Conservation (phyloP, 2,888 invertebrate genomes). For the Drosophila emarginata region DNA sequence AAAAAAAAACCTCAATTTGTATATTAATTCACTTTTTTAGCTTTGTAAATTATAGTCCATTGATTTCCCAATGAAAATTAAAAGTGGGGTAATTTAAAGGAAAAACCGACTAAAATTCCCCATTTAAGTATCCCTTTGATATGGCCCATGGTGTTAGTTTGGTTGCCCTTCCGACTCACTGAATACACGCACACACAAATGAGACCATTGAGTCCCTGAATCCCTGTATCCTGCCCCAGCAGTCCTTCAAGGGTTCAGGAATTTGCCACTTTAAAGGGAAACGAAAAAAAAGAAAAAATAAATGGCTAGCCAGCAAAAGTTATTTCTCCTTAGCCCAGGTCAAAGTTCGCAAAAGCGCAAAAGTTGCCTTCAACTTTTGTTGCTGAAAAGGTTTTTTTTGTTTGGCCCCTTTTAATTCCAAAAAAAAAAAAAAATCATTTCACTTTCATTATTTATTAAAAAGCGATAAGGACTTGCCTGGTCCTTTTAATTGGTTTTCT, state of each 20-base stretch:
- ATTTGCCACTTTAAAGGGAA: slow-evolving; percentile 12
- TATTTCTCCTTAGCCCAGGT: slow-evolving; percentile 35
- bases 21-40: background rate
- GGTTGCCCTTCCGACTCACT: background rate
- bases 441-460: slow-evolving; percentile 34
- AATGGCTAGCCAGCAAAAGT: slow-evolving; percentile 23
- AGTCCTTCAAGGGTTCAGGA: background rate
- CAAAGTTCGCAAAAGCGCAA: slow-evolving; percentile 36
- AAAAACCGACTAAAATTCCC: background rate
- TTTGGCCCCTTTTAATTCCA: background rate
- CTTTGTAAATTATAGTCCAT: background rate
- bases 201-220: background rate
- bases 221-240: background rate
- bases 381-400: slow-evolving; percentile 10
- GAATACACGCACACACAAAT: background rate
- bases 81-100: background rate
- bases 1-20: background rate
- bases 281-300: background rate
- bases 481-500: slow-evolving; percentile 38
- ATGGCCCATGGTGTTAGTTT: background rate
- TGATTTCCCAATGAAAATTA: background rate
- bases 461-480: slow-evolving; percentile 18
- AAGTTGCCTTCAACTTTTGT: slow-evolving; percentile 9
- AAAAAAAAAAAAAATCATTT: slow-evolving; percentile 17
- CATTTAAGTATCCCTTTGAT: background rate